Evolutionary conservation across 2,888 invertebrate species (phyloP).

Genomic region (Parnassius mnemosyne): DNA sequence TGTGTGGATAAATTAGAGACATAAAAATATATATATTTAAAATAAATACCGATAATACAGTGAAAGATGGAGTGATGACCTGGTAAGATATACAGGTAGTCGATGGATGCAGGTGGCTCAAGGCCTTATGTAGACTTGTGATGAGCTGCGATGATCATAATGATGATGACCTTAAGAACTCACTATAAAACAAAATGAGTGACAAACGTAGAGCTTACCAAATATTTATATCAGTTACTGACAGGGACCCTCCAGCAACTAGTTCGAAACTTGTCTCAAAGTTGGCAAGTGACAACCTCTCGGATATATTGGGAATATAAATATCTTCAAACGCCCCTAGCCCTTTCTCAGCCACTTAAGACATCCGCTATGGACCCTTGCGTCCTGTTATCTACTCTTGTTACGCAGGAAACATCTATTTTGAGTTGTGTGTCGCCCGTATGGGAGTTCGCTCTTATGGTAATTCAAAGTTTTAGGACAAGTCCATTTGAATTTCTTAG

Average conservation of each 20-base stretch:
- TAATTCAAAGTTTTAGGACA: conserved; percentile 34
- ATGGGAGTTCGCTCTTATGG: conserved; percentile 26
- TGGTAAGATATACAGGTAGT: no score
- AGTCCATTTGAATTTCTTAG: conserved; percentile 4
- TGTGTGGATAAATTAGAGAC: no score
- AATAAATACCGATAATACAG: no score
- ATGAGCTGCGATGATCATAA: no score
- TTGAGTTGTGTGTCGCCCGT: conserved; percentile 31
- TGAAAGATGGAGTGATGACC: no score
- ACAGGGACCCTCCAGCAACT: conserved; percentile 42
- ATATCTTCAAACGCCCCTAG: conserved; percentile 61
- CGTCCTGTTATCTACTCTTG: conserved; percentile 38
- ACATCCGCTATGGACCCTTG: conserved; percentile 61
- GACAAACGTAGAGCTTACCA: background rate
- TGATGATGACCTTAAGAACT: no score
- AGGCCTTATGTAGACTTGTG: no score
- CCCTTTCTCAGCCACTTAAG: conserved; percentile 72
- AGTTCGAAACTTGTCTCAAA: conserved; percentile 49
- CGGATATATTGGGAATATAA: conserved; percentile 75
- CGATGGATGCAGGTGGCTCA: no score
- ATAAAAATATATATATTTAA: no score
- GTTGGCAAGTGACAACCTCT: conserved; percentile 51
- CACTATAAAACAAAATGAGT: no score
- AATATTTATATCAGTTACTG: conserved; percentile 22
- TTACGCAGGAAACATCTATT: conserved; percentile 41